Conservation (phyloP, 2,113 vertebrate genomes). For the Mesembrinibis cayennensis region DNA sequence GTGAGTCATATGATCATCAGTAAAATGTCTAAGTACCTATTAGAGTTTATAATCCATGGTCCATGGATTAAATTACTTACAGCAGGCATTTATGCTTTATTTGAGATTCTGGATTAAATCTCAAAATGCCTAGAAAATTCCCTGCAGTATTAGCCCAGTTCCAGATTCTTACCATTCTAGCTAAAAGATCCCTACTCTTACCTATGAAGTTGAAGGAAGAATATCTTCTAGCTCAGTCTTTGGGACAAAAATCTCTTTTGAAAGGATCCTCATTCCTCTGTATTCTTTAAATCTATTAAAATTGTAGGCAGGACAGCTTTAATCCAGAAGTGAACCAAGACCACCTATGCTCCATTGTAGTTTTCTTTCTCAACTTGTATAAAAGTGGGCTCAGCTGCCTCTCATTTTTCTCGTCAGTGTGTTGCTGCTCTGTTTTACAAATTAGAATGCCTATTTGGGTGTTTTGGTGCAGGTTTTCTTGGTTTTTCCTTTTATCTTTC, state of each 20-base stretch:
- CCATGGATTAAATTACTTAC: not conserved
- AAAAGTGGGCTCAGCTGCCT: not conserved
- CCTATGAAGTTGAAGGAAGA: not conserved
- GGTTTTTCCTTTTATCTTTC: not conserved
- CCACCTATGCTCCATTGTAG: not conserved
- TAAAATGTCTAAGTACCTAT: not conserved
- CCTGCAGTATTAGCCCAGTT: not conserved
- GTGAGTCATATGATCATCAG: not conserved
- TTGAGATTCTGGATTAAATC: not conserved
- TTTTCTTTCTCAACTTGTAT: too few species aligned
- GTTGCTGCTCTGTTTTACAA: not conserved
- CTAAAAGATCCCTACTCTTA: not conserved
- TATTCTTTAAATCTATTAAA: not conserved
- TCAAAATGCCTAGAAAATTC: not conserved
- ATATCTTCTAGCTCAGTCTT: not conserved
- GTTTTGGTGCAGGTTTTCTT: not conserved
- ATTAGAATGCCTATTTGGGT: not conserved
- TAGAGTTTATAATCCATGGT: not conserved
- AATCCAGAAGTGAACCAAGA: not conserved
- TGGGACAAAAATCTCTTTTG: not conserved
- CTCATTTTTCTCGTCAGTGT: not conserved
- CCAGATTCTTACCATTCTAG: not conserved
- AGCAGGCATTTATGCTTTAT: not conserved
- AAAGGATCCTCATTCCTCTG: not conserved
- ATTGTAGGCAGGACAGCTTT: not conserved